These are phyloP conservation scores for Centropus unirufus DNA, from an alignment of 2,113 vertebrate species.

Conservation along the genomic window DNA sequence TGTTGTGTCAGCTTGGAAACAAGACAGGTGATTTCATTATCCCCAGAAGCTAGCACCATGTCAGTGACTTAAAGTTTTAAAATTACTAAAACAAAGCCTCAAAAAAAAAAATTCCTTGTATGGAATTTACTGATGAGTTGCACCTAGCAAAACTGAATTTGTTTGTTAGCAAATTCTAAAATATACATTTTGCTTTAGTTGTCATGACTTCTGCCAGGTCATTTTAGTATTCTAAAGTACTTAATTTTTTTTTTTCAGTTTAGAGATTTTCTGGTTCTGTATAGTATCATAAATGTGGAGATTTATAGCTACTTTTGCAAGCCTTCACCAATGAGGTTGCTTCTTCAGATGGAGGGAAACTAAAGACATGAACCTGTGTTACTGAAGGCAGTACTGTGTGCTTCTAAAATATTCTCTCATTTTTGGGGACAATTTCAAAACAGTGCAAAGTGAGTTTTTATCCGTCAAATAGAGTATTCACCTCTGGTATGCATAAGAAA, in stretches of 20 bases:
- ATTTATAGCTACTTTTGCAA: background rate
- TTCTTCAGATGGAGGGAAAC: background rate
- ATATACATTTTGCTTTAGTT: background rate
- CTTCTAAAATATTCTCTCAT: background rate
- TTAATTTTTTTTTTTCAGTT: background rate
- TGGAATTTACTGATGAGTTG: background rate
- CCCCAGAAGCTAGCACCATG: constrained; percentile 61
- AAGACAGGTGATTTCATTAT: constrained; percentile 72
- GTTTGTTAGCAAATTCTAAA: background rate
- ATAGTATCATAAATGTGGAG: background rate
- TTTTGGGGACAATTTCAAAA: background rate
- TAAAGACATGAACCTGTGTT: background rate
- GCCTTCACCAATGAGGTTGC: background rate
- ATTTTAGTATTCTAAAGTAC: background rate
- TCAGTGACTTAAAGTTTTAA: constrained; percentile 77
- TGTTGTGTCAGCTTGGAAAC: constrained; percentile 84
- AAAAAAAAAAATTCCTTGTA: background rate
- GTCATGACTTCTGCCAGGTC: background rate
- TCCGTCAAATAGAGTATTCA: background rate
- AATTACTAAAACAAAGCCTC: constrained; percentile 66
- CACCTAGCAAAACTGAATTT: background rate
- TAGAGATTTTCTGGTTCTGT: background rate
- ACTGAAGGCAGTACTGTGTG: background rate
- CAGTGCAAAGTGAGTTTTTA: background rate
- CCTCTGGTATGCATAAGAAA: background rate